These are phyloP conservation scores for Melanotaenia duboulayi DNA, from an alignment of 2,113 vertebrate genomes.

Conservation along the genomic window DNA sequence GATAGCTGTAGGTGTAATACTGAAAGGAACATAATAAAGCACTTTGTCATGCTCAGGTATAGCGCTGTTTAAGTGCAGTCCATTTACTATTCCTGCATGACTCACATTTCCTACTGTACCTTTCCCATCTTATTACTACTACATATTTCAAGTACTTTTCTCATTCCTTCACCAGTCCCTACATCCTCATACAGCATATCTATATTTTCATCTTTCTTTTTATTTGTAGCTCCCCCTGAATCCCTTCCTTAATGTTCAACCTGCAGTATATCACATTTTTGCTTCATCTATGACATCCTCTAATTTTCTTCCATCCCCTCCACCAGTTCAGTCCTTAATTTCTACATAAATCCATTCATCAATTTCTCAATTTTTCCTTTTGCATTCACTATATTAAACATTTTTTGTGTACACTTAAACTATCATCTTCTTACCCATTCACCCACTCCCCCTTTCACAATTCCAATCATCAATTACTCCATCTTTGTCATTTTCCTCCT, in stretches of 20 bases:
- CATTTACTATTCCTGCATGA: no score
- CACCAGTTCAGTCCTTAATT: background rate
- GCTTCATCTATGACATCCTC: conserved; percentile 4
- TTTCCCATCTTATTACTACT: background rate
- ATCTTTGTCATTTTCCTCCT: background rate
- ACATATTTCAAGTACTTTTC: background rate
- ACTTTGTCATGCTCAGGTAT: background rate
- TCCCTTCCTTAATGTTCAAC: conserved; percentile 11
- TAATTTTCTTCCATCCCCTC: conserved; percentile 16
- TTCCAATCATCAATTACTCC: conserved; percentile 5
- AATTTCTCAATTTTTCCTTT: background rate
- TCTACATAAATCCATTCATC: conserved; percentile 29
- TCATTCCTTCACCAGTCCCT: background rate
- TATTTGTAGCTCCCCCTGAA: background rate
- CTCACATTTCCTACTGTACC: background rate
- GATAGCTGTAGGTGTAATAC: background rate
- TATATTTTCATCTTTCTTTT: background rate
- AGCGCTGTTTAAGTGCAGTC: background rate
- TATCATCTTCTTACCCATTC: background rate
- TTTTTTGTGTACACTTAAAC: background rate
- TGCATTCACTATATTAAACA: conserved; percentile 6
- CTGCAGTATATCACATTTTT: background rate
- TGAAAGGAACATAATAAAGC: background rate
- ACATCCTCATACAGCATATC: background rate
- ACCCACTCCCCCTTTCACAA: conserved; percentile 6